Base-by-base conservation (phyloP, 2,797 vertebrate species). In the Dallia pectoralis region DNA sequence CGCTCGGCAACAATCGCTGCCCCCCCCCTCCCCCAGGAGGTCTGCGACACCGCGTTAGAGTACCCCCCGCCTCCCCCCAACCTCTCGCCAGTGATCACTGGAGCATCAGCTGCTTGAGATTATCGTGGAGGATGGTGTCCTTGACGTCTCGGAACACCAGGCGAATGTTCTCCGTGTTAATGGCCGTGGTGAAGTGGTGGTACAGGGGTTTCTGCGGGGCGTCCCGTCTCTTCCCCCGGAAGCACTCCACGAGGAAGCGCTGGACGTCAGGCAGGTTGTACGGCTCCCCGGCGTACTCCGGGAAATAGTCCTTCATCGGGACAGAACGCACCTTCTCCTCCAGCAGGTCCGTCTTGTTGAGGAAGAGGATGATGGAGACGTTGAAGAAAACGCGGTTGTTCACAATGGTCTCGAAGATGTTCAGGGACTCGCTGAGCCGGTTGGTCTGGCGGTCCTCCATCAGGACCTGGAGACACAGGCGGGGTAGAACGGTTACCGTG, bases 151-250 rank as follows among this genome's bases (percentile, higher is more conserved):
- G 97, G 91, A 99, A 99, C 61, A 99, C 97, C 80, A 98, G 92
- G 75, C 96, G 96, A 92, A 99, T 97, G 91, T 99, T 99, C 87
- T 98, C 97, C 9, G 97, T 99, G 94, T 97, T 98, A 91, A 99
- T 99, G 74, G 97, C 97, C 0, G 97, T 99, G 93, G 97, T 99
- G 93, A 99, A 99, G 91, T 99, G 97, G 92, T 99, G 95, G 91
- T 98, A 99, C 1, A 99, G 91, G 0, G 97, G 97, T 91, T 97
- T 99, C 90, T 96, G 95, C 89, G 96, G 96, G 90, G 96, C 96
- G 85, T 99, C 96, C 79, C 97, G 94, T 51, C 97, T 95, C 85
- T 97, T 97, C 75, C 90, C 94, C 63, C 95, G 95, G 89, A 99
- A 99, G 87, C 97, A 97, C 51, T 97, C 95, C 87, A 98, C 97